These are phyloP conservation scores for Microtus pennsylvanicus DNA, from an alignment of 2,113 vertebrate species.

Conservation along the genomic window DNA sequence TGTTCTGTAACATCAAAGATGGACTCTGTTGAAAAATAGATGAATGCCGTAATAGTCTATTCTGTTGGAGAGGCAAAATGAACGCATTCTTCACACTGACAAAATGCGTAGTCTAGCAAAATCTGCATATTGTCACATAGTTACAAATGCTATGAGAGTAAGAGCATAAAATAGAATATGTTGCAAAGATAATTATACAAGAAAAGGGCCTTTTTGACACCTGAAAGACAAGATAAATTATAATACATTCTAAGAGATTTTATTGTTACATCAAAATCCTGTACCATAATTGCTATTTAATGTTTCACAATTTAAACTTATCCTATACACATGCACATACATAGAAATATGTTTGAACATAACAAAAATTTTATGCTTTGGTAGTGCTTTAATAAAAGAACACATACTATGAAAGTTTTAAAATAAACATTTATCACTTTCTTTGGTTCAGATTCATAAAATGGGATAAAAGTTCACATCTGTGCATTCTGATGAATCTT, in stretches of 20 bases:
- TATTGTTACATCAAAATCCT: background rate
- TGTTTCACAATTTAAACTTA: background rate
- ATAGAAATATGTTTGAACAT: background rate
- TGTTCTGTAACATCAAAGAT: background rate
- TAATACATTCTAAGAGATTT: background rate
- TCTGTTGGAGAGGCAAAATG: background rate
- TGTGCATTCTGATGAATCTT: background rate
- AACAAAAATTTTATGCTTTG: background rate
- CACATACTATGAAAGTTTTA: background rate
- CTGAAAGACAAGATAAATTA: background rate
- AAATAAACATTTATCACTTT: background rate
- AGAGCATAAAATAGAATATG: background rate
- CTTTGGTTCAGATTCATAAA: background rate
- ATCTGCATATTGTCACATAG: background rate
- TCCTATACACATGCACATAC: background rate
- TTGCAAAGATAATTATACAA: background rate
- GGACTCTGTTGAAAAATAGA: background rate
- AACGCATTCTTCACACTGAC: background rate
- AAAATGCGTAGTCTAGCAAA: background rate
- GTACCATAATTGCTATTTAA: background rate
- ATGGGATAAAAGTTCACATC: background rate
- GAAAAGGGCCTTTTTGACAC: background rate
- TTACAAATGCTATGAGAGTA: background rate
- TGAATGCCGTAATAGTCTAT: background rate
- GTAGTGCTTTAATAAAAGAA: background rate